Evolutionary conservation across 2,113 vertebrate species (phyloP).

Genomic region (Grantiella picta): DNA sequence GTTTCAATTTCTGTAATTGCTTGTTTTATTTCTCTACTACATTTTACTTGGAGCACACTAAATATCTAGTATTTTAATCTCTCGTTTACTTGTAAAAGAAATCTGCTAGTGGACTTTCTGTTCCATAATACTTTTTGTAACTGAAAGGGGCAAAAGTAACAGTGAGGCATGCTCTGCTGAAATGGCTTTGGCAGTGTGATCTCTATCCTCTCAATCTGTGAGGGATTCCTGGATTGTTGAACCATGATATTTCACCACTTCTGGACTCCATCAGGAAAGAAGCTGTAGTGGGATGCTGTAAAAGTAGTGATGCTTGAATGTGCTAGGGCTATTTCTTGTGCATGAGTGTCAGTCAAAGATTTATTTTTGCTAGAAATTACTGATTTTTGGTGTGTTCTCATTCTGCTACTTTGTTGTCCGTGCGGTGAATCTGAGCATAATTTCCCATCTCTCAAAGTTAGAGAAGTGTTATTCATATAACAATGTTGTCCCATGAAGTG

Average conservation of each 20-base stretch:
- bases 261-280: neutral
- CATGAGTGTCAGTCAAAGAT: neutral
- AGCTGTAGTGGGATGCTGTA: neutral
- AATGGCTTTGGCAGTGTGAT: neutral
- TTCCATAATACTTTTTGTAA: neutral
- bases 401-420: neutral
- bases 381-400: neutral
- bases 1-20: neutral
- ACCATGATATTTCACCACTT: neutral
- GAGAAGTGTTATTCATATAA: neutral
- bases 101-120: neutral
- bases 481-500: neutral
- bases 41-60: neutral
- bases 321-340: neutral
- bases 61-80: neutral
- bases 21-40: neutral
- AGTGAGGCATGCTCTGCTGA: neutral
- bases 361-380: neutral
- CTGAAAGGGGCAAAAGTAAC: neutral
- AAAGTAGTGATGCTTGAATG: neutral
- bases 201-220: neutral
- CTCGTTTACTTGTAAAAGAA: neutral
- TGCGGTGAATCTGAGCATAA: neutral
- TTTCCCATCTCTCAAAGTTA: neutral
- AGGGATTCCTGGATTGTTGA: neutral